phyloP scores from a whole-genome alignment of 2,113 vertebrate genomes.

The Candoia aspera region DNA sequence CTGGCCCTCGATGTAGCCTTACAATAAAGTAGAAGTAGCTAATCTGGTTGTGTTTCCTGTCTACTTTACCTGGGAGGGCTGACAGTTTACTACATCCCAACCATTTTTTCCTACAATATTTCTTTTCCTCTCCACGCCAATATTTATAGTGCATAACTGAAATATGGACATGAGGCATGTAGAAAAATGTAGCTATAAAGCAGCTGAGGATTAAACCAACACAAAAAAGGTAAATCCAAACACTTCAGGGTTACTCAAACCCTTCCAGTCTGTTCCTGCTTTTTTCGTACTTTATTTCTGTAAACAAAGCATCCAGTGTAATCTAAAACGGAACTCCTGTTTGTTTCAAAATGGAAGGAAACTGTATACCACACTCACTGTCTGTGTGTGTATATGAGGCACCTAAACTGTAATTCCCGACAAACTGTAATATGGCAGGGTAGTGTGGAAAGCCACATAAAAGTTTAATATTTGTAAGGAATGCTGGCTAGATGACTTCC shows the following conservation, averaged over 20 bases:
- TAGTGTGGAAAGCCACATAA: slow-evolving; percentile 14
- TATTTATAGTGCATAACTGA: not conserved
- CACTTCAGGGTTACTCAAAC: not conserved
- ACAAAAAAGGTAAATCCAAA: not conserved
- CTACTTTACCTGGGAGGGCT: too few species aligned
- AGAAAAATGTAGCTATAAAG: not conserved
- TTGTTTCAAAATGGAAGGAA: not conserved
- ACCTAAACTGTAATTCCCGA: slow-evolving; percentile 3
- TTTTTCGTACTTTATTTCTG: not conserved
- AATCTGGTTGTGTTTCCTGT: too few species aligned
- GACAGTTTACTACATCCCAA: not conserved
- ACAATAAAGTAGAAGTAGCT: too few species aligned
- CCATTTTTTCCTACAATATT: not conserved
- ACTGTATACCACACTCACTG: not conserved
- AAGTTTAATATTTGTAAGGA: slow-evolving; percentile 4
- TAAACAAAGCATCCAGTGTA: not conserved
- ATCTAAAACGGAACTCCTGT: not conserved
- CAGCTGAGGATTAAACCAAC: not conserved
- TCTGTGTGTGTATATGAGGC: not conserved
- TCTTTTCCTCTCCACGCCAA: not conserved
- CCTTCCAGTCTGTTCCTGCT: not conserved
- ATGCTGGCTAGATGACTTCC: slow-evolving; percentile 17
- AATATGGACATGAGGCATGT: too few species aligned
- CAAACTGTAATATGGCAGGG: slow-evolving; percentile 1
- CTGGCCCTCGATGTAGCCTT: too few species aligned